Percentiles rank a stretch among this genome's conserved stretches.
Conservation (phyloP, 2,888 invertebrate genomes). For the Orchesellides sinensis region DNA sequence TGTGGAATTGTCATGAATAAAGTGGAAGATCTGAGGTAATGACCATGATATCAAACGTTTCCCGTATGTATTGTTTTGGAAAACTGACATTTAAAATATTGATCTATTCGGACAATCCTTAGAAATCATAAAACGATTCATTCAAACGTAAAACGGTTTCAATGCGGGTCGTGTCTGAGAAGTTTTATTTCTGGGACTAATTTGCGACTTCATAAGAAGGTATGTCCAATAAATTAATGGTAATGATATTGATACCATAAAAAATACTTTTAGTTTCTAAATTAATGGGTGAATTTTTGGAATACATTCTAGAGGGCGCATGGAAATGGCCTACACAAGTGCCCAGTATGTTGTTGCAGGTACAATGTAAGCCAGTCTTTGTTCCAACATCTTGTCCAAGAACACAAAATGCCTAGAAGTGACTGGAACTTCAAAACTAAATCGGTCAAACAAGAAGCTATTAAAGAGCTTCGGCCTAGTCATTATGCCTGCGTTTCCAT, state of each 20-base stretch:
- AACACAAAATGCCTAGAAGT: constrained; percentile 21
- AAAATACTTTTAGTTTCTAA: not conserved
- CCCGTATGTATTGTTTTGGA: too few relatives aligned
- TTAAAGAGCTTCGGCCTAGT: not conserved
- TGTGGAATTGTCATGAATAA: constrained; percentile 12
- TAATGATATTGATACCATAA: too few relatives aligned
- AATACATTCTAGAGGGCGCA: constrained; percentile 15
- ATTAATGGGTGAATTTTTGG: not conserved
- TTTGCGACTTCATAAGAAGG: constrained; percentile 8
- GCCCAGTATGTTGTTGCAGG: constrained; percentile 26
- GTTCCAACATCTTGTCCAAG: not conserved
- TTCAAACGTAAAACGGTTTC: not conserved
- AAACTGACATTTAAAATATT: too few relatives aligned
- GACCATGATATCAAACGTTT: too few relatives aligned
- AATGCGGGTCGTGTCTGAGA: constrained; percentile 38
- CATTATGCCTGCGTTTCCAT: too few relatives aligned
- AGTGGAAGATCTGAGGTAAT: not conserved
- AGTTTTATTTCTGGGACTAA: not conserved
- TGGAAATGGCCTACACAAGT: constrained; percentile 26
- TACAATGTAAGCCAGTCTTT: not conserved
- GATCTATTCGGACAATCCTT: not conserved
- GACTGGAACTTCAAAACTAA: constrained; percentile 33
- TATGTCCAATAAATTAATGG: too few relatives aligned
- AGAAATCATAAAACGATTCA: constrained; percentile 13
- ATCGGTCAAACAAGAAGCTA: constrained; percentile 2